A percentile compares a stretch with the other conserved stretches of the same genome.
Conservation (phyloP, 1,140 invertebrate genomes). For the Musca vetustissima region DNA sequence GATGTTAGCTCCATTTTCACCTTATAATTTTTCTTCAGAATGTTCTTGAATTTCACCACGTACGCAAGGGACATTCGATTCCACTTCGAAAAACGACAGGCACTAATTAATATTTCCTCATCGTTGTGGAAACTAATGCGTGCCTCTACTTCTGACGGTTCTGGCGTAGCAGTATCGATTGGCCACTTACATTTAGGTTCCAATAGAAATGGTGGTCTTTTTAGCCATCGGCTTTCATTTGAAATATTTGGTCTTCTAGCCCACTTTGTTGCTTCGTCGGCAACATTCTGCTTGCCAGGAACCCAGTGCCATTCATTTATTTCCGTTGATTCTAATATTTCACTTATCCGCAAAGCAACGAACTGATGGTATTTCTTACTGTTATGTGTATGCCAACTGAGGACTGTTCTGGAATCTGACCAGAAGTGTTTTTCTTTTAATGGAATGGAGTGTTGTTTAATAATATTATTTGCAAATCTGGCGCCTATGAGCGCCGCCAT, state of each 20-base stretch:
- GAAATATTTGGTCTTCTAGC: background rate
- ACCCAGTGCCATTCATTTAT: constrained; percentile 33
- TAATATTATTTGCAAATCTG: background rate
- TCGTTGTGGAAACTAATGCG: background rate
- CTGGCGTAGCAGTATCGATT: too few relatives aligned
- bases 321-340: constrained; percentile 34
- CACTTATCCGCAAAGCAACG: constrained; percentile 37
- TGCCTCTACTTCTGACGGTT: background rate
- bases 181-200: background rate
- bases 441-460: background rate
- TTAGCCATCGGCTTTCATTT: background rate
- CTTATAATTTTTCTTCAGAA: background rate
- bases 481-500: constrained; percentile 8
- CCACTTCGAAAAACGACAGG: background rate
- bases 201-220: background rate
- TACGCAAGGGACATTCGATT: background rate
- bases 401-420: constrained; percentile 4
- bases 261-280: constrained; percentile 38
- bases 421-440: background rate
- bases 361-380: constrained; percentile 24
- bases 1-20: background rate
- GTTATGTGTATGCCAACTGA: background rate
- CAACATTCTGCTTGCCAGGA: constrained; percentile 35
- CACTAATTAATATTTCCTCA: background rate
- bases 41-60: background rate